Percentiles rank a stretch among this genome's conserved stretches.
Conservation (phyloP, 2,888 invertebrate genomes). For the Dorcus hopei region DNA sequence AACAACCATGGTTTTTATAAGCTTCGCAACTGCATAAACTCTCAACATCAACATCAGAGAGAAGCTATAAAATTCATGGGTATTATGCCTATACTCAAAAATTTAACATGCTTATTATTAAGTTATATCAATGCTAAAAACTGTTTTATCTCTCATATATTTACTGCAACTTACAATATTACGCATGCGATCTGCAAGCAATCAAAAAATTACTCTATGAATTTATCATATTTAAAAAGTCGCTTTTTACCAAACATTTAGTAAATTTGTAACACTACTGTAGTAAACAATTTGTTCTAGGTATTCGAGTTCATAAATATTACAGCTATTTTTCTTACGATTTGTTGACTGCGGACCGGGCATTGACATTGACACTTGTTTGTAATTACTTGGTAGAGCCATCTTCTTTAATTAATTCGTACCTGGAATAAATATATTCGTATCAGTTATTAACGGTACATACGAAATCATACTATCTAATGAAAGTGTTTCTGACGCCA, state of each 20-base stretch:
- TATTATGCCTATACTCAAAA: slow-evolving; percentile 14
- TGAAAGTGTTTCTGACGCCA: too few species aligned
- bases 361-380: slow-evolving; percentile 76
- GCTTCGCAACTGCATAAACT: background rate
- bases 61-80: slow-evolving; percentile 12
- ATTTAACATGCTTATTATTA: slow-evolving; percentile 17
- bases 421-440: too few species aligned
- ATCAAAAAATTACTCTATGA: slow-evolving; percentile 6
- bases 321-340: slow-evolving; percentile 57
- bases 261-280: slow-evolving; percentile 12
- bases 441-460: too few species aligned
- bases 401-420: slow-evolving; percentile 48
- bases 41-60: background rate
- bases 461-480: too few species aligned
- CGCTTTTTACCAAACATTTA: slow-evolving; percentile 15
- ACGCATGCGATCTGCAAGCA: slow-evolving; percentile 29
- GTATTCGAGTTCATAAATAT: slow-evolving; percentile 6
- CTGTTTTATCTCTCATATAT: slow-evolving; percentile 10
- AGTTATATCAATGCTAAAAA: slow-evolving; percentile 16
- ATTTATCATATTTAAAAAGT: slow-evolving; percentile 11
- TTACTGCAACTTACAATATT: slow-evolving; percentile 27
- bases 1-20: slow-evolving; percentile 35
- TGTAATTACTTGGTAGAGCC: slow-evolving; percentile 81
- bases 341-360: slow-evolving; percentile 67
- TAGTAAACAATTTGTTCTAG: slow-evolving; percentile 8